Conservation (phyloP, 2,113 vertebrate species). For the Erpornis zantholeuca region DNA sequence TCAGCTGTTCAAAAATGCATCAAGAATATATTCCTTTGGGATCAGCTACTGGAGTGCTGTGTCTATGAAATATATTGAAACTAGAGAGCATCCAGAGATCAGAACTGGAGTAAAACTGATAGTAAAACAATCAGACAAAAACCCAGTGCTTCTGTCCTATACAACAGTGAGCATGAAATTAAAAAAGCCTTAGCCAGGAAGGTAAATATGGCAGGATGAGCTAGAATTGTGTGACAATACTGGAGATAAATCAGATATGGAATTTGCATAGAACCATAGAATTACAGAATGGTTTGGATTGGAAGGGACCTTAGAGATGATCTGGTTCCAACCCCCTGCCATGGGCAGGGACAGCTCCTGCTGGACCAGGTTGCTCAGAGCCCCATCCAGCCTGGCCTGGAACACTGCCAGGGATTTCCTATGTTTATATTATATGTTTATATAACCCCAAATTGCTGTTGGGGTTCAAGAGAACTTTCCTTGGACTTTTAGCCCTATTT, state of each 20-base stretch:
- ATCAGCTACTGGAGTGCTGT: not conserved
- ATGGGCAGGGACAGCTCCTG: not conserved
- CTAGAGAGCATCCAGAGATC: not conserved
- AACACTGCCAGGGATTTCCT: not conserved
- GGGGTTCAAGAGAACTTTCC: not conserved
- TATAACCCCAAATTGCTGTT: too few relatives aligned
- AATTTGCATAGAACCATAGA: not conserved
- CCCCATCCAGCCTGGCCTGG: not conserved
- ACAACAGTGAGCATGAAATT: not conserved
- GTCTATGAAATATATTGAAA: not conserved
- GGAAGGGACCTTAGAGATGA: not conserved
- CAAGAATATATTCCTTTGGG: not conserved
- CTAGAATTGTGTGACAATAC: not conserved
- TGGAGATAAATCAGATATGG: not conserved
- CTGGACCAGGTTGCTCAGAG: not conserved
- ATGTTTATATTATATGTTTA: too few relatives aligned
- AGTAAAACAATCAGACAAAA: not conserved
- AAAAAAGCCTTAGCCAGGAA: not conserved
- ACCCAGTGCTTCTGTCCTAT: not conserved
- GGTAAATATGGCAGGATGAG: not conserved
- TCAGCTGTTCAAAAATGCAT: not conserved
- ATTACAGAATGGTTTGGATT: not conserved
- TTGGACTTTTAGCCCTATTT: not conserved
- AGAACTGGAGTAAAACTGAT: not conserved
- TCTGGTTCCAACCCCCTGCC: not conserved